These are phyloP conservation scores for Dolichallabes microphthalmus DNA, from an alignment of 2,113 vertebrate genomes.

Conservation along the genomic window DNA sequence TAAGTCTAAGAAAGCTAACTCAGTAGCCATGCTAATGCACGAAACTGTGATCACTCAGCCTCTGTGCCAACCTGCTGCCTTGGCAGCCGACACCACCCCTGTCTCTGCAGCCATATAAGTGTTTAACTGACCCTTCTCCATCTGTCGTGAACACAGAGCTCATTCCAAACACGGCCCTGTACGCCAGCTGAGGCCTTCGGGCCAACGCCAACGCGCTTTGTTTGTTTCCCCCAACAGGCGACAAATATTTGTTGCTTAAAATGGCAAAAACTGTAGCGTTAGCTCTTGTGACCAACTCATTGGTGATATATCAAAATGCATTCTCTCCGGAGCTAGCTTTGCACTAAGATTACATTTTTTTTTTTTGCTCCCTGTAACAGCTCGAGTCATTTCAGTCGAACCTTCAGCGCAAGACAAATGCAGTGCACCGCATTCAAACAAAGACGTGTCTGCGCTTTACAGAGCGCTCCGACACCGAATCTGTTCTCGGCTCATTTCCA, in stretches of 20 bases:
- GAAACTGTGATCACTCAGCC: conserved; percentile 2
- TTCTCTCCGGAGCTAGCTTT: neutral
- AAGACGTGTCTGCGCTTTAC: neutral
- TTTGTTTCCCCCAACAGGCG: conserved; percentile 49
- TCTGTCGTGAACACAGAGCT: conserved; percentile 66
- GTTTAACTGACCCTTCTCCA: conserved; percentile 61
- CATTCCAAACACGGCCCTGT: conserved; percentile 60
- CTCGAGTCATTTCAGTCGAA: neutral
- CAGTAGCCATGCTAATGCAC: neutral
- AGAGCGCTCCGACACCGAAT: conserved; percentile 14
- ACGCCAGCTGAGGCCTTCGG: conserved; percentile 64
- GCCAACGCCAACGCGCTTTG: conserved; percentile 58
- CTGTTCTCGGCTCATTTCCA: conserved; percentile 30
- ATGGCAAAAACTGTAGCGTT: neutral
- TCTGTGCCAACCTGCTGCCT: conserved; percentile 27
- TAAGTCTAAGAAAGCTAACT: neutral
- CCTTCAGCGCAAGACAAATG: neutral
- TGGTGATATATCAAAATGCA: neutral
- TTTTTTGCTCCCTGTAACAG: neutral
- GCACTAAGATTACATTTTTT: neutral
- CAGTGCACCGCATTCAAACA: neutral
- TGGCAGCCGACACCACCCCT: conserved; percentile 26
- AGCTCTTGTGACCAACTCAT: neutral
- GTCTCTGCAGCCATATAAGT: conserved; percentile 36
- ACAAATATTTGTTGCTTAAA: conserved; percentile 44